Conservation (phyloP, 1,140 invertebrate species). For the Apocrypta bakeri region DNA sequence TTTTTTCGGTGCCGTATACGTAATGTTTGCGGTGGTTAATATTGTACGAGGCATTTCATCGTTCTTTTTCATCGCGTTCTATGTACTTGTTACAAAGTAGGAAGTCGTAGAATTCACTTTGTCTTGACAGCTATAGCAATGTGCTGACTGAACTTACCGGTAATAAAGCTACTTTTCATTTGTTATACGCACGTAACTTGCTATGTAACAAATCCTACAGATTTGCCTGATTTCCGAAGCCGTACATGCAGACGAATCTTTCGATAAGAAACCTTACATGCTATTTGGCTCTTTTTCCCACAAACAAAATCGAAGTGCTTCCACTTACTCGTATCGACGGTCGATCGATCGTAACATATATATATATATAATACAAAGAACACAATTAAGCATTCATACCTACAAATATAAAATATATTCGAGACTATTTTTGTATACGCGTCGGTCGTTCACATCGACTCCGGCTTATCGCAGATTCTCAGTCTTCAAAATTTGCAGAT, state of each 20-base stretch:
- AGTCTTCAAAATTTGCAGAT: conserved; percentile 32
- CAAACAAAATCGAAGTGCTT: not conserved
- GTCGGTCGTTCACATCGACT: conserved; percentile 27
- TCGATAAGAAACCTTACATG: not conserved
- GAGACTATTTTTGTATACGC: conserved; percentile 1
- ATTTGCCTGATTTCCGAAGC: not conserved
- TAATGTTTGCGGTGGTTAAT: too few species aligned
- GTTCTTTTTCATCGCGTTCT: too few species aligned
- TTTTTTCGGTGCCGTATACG: not conserved
- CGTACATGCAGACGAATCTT: not conserved
- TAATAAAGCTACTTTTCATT: too few species aligned
- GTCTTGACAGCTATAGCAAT: too few species aligned
- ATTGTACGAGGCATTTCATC: too few species aligned
- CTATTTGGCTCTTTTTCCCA: too few species aligned
- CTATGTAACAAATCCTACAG: not conserved
- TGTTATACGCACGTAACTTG: too few species aligned
- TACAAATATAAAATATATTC: not conserved
- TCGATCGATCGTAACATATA: not conserved
- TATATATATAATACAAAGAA: not conserved
- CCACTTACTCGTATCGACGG: conserved; percentile 10
- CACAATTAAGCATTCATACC: not conserved
- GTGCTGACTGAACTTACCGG: too few species aligned
- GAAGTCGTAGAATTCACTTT: too few species aligned
- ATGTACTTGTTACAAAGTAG: too few species aligned
- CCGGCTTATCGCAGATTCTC: not conserved